Evolutionary conservation across 2,888 invertebrate genomes (phyloP).

Genomic region (Gastracanthus pulcherrimus): DNA sequence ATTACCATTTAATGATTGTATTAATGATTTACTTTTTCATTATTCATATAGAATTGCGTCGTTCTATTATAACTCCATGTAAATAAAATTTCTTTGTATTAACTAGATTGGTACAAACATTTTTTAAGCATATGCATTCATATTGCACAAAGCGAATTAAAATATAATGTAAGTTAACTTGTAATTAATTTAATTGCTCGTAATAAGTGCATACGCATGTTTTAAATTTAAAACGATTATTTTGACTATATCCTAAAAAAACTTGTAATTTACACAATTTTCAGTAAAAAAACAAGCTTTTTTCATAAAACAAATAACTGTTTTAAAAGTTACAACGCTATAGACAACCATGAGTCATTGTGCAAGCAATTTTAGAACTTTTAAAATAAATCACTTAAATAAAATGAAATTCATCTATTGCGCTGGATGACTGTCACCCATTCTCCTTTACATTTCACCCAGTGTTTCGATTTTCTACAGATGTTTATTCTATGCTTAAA

Average conservation of each 20-base stretch:
- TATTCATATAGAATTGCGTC: too few relatives aligned
- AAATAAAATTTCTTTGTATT: background rate
- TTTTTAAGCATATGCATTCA: background rate
- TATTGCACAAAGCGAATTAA: background rate
- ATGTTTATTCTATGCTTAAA: too few relatives aligned
- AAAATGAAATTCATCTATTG: background rate
- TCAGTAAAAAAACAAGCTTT: background rate
- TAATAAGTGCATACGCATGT: background rate
- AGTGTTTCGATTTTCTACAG: too few relatives aligned
- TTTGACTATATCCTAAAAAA: constrained; percentile 12
- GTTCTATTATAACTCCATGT: too few relatives aligned
- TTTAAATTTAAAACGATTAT: background rate
- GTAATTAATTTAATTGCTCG: background rate
- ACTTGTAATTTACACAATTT: background rate
- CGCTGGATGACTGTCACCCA: background rate
- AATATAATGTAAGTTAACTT: background rate
- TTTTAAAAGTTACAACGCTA: background rate
- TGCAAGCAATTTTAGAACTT: background rate
- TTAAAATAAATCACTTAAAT: background rate
- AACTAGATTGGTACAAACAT: background rate
- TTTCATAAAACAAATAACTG: background rate
- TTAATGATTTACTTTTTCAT: too few relatives aligned
- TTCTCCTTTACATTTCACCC: too few relatives aligned
- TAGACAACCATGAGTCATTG: background rate
- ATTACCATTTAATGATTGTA: too few relatives aligned